These are phyloP conservation scores for Craniophora ligustri DNA, from an alignment of 2,888 invertebrate species.

Conservation along the genomic window DNA sequence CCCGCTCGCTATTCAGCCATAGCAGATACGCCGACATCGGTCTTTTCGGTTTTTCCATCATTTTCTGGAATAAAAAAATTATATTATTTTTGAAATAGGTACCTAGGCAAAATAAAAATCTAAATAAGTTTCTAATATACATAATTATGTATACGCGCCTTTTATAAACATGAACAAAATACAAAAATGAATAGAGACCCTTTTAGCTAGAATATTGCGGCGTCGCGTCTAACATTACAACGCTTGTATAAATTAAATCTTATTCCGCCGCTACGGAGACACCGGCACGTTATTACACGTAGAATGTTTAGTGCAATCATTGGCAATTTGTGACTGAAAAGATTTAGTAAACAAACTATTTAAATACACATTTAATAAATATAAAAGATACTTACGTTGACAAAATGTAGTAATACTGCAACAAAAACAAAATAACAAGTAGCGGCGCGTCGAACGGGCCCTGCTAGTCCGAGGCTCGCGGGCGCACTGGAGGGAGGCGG, in stretches of 20 bases:
- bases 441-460: conserved; percentile 27
- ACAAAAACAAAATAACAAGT: conserved; percentile 22
- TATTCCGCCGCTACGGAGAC: not conserved
- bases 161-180: too few species aligned
- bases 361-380: conserved; percentile 1
- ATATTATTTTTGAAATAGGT: conserved; percentile 7
- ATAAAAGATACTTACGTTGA: conserved; percentile 37
- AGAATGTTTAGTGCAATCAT: conserved; percentile 1
- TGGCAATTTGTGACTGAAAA: not conserved
- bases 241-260: not conserved
- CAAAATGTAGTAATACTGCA: conserved; percentile 5
- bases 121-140: not conserved
- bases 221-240: too few species aligned
- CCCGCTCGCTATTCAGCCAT: conserved; percentile 95
- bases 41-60: conserved; percentile 94
- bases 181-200: too few species aligned
- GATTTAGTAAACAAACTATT: not conserved
- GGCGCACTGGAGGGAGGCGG: conserved; percentile 33
- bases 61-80: conserved; percentile 65
- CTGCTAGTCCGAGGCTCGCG: conserved; percentile 34
- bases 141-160: too few species aligned
- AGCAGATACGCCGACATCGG: conserved; percentile 96
- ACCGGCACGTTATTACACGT: not conserved
- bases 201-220: too few species aligned
- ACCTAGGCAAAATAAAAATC: not conserved